Percentiles rank a stretch among this genome's conserved stretches.
phyloP scores from a whole-genome alignment of 2,113 vertebrate genomes.

The Ptyas mucosa region DNA sequence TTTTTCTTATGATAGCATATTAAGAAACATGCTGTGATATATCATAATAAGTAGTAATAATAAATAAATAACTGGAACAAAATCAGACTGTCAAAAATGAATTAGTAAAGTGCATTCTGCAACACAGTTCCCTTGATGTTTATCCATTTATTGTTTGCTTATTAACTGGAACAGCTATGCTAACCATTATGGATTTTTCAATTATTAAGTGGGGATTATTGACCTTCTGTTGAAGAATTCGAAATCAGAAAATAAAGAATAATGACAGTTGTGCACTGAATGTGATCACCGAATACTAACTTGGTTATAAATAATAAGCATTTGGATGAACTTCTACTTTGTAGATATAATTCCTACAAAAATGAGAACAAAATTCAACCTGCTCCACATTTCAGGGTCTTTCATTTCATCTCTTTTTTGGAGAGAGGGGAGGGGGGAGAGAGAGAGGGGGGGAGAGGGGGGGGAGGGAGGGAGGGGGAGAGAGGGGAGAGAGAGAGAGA shows the following conservation, averaged over 20 bases:
- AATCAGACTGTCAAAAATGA: slow-evolving; percentile 4
- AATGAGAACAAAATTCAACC: not conserved
- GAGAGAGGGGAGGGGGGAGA: rapidly evolving
- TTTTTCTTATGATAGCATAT: not conserved
- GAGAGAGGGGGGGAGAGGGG: no score
- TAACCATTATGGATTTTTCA: slow-evolving; percentile 29
- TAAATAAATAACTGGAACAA: not conserved
- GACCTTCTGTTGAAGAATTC: slow-evolving; percentile 8
- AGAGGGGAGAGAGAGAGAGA: no score
- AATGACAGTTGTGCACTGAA: not conserved
- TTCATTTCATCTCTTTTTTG: not conserved
- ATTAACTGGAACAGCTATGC: slow-evolving; percentile 12
- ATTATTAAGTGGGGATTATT: slow-evolving; percentile 24
- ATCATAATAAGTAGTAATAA: slow-evolving; percentile 13
- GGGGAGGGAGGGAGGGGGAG: no score
- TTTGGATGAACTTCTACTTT: not conserved
- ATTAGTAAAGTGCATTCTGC: slow-evolving; percentile 14
- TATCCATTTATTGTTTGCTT: slow-evolving; percentile 16
- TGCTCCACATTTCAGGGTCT: not conserved
- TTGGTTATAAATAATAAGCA: not conserved
- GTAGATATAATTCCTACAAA: not conserved
- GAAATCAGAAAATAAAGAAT: slow-evolving; percentile 7
- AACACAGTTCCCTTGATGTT: slow-evolving; percentile 5
- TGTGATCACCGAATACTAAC: not conserved
- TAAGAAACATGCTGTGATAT: not conserved